These are phyloP conservation scores for Charadrius vociferus DNA, from an alignment of 2,113 vertebrate species.

Conservation along the genomic window DNA sequence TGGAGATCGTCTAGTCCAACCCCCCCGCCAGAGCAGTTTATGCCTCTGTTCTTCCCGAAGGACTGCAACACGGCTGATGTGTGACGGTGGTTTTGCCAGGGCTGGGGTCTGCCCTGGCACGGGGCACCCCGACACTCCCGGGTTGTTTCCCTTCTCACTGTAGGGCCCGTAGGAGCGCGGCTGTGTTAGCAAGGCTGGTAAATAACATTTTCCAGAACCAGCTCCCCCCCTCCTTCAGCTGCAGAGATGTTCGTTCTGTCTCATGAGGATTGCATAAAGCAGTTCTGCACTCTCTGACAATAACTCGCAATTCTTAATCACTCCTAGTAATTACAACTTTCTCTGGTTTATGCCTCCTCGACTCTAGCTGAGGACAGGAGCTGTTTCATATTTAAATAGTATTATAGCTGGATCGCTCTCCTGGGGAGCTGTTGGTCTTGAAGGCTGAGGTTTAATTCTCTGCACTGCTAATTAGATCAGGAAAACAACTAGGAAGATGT, in stretches of 20 bases:
- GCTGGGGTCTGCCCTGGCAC: not conserved
- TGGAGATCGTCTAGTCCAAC: too few species aligned
- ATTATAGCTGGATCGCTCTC: constrained; percentile 41
- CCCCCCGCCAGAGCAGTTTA: too few species aligned
- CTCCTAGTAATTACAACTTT: constrained; percentile 62
- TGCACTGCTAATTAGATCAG: constrained; percentile 63
- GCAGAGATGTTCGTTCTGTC: not conserved
- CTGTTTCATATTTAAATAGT: constrained; percentile 65
- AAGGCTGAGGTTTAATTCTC: constrained; percentile 69
- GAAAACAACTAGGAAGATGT: not conserved
- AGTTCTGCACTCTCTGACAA: not conserved
- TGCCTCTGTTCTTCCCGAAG: not conserved
- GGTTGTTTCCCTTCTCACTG: not conserved
- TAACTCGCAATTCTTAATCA: constrained; percentile 60
- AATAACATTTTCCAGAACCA: not conserved
- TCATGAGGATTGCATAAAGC: not conserved
- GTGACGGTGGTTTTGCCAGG: too few species aligned
- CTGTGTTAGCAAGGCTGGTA: not conserved
- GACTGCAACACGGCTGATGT: rapidly evolving
- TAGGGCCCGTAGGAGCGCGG: rapidly evolving
- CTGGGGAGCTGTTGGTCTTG: constrained; percentile 38
- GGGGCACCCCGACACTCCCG: rapidly evolving
- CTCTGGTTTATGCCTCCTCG: constrained; percentile 28
- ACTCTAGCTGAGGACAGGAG: constrained; percentile 44
- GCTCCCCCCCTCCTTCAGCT: rapidly evolving